Evolutionary conservation across 2,797 vertebrate species (phyloP).

Genomic region (Rhincodon typus): DNA sequence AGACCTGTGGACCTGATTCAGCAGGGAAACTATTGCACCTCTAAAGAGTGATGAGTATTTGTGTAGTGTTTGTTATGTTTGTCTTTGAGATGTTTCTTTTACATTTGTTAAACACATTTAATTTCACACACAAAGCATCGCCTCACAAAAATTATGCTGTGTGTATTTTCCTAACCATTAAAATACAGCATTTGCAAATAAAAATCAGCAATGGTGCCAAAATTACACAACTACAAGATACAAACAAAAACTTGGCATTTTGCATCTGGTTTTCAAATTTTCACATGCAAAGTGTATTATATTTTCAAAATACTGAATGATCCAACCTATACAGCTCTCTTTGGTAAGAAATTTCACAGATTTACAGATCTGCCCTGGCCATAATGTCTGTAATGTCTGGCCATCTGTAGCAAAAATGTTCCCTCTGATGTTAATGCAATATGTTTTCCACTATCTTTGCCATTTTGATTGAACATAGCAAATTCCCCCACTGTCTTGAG

Average conservation of each 20-base stretch:
- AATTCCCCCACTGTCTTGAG: background rate
- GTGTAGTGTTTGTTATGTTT: background rate
- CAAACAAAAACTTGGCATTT: background rate
- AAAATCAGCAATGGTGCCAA: background rate
- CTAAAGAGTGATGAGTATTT: background rate
- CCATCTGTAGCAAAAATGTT: background rate
- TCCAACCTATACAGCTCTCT: no score
- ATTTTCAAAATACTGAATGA: no score
- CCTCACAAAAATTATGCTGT: background rate
- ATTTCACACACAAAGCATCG: background rate
- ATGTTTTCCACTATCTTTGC: conserved; percentile 21
- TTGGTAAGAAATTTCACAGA: no score
- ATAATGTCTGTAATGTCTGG: background rate
- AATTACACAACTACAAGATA: background rate
- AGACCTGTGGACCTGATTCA: background rate
- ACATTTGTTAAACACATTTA: background rate
- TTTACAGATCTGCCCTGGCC: background rate
- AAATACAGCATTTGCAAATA: background rate
- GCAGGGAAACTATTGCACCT: background rate
- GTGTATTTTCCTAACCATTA: background rate
- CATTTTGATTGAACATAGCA: background rate
- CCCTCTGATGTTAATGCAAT: background rate
- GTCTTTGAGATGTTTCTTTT: background rate
- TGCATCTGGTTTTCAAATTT: background rate
- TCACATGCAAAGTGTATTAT: background rate